A percentile compares a stretch with the other conserved stretches of the same genome.
These are phyloP conservation scores for Trichopoda pennipes DNA, from an alignment of 2,888 invertebrate species.

Conservation along the genomic window DNA sequence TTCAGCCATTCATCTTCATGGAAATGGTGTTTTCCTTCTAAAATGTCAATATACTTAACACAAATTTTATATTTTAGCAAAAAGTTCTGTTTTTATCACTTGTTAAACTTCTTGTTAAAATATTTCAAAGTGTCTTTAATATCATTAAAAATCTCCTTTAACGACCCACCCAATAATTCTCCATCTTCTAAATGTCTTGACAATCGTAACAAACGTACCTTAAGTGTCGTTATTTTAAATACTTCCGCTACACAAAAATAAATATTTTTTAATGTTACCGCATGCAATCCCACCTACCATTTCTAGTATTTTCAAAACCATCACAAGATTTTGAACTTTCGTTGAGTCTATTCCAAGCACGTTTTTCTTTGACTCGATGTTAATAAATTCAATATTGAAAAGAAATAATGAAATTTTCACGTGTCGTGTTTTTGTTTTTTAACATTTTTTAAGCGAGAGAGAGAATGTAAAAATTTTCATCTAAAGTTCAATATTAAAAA, in stretches of 20 bases:
- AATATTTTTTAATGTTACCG: conserved; percentile 48
- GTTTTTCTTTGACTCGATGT: conserved; percentile 71
- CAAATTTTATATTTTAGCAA: not conserved
- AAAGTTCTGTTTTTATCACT: conserved; percentile 21
- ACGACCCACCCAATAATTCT: not conserved
- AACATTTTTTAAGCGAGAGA: conserved; percentile 31
- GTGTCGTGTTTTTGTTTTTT: conserved; percentile 46
- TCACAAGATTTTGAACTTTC: conserved; percentile 8
- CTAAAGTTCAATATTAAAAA: not conserved
- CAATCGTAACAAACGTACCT: conserved; percentile 42
- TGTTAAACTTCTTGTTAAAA: conserved; percentile 24
- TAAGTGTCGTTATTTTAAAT: conserved; percentile 67
- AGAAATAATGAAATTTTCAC: conserved; percentile 78
- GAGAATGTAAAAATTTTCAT: conserved; percentile 57
- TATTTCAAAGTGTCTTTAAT: conserved; percentile 13
- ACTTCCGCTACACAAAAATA: conserved; percentile 57
- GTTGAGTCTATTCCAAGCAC: conserved; percentile 74
- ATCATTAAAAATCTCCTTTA: conserved; percentile 3
- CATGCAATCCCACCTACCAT: not conserved
- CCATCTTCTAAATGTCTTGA: not conserved
- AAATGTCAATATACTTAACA: not conserved
- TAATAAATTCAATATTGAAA: conserved; percentile 80
- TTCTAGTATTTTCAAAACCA: not conserved
- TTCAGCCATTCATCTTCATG: not conserved
- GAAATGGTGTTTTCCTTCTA: conserved; percentile 28